Base-by-base conservation (phyloP, 92 coral and sea anemone species). In the Porites cylindrica region DNA sequence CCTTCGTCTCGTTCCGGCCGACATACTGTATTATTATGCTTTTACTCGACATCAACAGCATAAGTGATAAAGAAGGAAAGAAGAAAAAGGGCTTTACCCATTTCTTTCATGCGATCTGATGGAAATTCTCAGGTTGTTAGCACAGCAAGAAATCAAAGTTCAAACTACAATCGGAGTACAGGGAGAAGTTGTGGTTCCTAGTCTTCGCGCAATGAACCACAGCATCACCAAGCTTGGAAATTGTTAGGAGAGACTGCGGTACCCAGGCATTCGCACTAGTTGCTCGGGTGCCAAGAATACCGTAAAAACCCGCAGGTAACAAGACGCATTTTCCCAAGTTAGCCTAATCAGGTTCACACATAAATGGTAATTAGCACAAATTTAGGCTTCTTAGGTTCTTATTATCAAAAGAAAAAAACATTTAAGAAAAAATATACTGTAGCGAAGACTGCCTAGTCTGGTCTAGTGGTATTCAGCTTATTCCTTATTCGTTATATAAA, bases 1-100 rank as follows among this genome's bases (percentile, higher is more conserved):
- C 54, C 99, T 90, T 70, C 93, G 90, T 66, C 99, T 86, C 23
- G 88, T 91, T 18, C 98, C 98, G 56, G 99, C 94, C 68, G 99
- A 97, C 99, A 97, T 96, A 47, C 79, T 72, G 47, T 38, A 38
- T 38, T 38, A 4, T 64, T 4, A 11, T 9, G 50, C 51, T 82
- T n/a, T 59, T 61, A 60, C 4, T 18, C 47, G 64, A 16, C 53
- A 29, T 53, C 56, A 56, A 14, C 21, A 2, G 72, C 72, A 23
- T 16, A 72, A 17, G 32, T 51, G 59, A 23, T 8, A 47, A 13
- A 82, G 56, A 59, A 58, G 4, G 7, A 67, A 72, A 10, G 0
- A 43, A 14, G 17, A 82, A 10, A 0, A 43, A 20, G 17, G 71
- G 19, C 52, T 58, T 14, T 54, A 10, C 29, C 68, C 67, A 71